Conservation (phyloP, 1,140 invertebrate species). For the fruit fly (Drosophila melanogaster) region DNA sequence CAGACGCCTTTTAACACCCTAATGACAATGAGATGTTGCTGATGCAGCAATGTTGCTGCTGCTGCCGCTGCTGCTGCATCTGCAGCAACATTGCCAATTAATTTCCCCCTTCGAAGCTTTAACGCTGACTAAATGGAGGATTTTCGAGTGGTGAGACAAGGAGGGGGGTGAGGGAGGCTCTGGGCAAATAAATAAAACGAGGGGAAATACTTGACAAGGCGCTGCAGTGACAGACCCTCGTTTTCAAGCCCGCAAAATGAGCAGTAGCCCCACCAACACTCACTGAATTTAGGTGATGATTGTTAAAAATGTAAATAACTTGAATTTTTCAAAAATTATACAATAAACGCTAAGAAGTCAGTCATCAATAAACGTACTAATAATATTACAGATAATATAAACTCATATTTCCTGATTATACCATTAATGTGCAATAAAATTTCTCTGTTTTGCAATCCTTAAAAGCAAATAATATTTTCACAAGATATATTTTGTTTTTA, state of each 20-base stretch:
- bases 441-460: background rate
- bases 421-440: too few relatives aligned
- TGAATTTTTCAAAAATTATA: background rate
- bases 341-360: too few relatives aligned
- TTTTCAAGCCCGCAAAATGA: slow-evolving; percentile 2
- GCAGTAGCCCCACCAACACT: slow-evolving; percentile 1
- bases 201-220: slow-evolving; percentile 56
- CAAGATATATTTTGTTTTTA: background rate
- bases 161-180: slow-evolving; percentile 14
- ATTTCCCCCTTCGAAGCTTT: slow-evolving; percentile 45
- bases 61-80: slow-evolving; percentile 21
- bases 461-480: too few relatives aligned
- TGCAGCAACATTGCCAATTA: slow-evolving; percentile 52
- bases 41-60: slow-evolving; percentile 14
- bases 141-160: background rate
- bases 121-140: slow-evolving; percentile 18
- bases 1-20: slow-evolving; percentile 58
- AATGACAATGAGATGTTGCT: slow-evolving; percentile 70
- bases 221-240: slow-evolving; percentile 45
- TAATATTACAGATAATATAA: background rate
- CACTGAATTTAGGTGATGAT: background rate
- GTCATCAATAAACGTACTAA: background rate
- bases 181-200: slow-evolving; percentile 59
- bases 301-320: background rate
- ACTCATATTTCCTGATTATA: background rate